Evolutionary conservation across 2,888 invertebrate genomes (phyloP).

Genomic region (Siphlonurus alternatus): DNA sequence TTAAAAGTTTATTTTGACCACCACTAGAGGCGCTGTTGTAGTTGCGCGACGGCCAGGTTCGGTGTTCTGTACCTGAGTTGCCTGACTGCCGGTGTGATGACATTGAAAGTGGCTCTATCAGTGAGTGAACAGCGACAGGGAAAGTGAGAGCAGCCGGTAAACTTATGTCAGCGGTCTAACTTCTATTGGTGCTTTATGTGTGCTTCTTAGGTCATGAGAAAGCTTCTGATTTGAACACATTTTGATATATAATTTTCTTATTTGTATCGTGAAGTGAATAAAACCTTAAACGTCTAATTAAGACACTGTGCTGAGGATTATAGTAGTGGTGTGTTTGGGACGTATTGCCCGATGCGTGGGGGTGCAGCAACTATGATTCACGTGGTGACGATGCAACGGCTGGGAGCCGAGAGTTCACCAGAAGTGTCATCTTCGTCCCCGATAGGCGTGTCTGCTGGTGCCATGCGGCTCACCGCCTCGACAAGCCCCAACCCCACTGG

Average conservation of each 20-base stretch:
- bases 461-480: conserved; percentile 27
- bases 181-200: no score
- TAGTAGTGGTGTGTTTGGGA: no score
- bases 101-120: neutral
- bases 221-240: no score
- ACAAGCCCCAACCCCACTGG: conserved; percentile 17
- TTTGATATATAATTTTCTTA: no score
- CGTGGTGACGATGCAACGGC: conserved; percentile 3
- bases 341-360: no score
- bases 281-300: no score
- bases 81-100: neutral
- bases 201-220: no score
- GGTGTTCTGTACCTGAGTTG: neutral
- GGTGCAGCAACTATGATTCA: no score
- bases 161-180: no score
- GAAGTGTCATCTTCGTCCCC: conserved; percentile 63
- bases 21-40: neutral
- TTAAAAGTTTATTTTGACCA: neutral
- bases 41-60: no score
- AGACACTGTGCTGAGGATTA: no score
- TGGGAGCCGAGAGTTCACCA: conserved; percentile 44
- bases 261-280: no score
- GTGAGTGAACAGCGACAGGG: neutral
- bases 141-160: neutral
- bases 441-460: conserved; percentile 31